Conservation (phyloP, 2,113 vertebrate species). For the Morone chrysops region DNA sequence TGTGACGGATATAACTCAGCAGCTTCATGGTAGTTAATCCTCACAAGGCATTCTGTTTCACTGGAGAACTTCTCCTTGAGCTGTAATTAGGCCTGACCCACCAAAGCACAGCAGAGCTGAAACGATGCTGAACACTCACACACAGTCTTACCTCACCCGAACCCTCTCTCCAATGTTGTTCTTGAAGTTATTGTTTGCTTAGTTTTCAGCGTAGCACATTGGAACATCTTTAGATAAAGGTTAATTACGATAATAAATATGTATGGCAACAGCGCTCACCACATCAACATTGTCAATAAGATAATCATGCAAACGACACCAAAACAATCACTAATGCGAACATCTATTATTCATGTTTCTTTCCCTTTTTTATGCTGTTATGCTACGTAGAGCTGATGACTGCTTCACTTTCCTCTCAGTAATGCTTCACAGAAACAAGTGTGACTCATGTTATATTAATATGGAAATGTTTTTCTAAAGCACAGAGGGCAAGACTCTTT, state of each 20-base stretch:
- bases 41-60: conserved; percentile 51
- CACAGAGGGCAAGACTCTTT: conserved; percentile 45
- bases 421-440: conserved; percentile 45
- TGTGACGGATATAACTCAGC: conserved; percentile 47
- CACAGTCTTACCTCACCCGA: conserved; percentile 22
- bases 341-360: conserved; percentile 33
- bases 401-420: conserved; percentile 28
- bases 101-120: conserved; percentile 61
- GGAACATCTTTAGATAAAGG: neutral
- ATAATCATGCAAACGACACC: conserved; percentile 22
- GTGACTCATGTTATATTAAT: conserved; percentile 56
- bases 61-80: conserved; percentile 66
- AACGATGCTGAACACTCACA: conserved; percentile 30
- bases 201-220: neutral
- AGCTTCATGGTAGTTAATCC: conserved; percentile 48
- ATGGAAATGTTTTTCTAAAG: conserved; percentile 42
- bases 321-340: conserved; percentile 9
- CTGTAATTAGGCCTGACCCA: conserved; percentile 76
- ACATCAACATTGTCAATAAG: neutral
- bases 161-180: neutral
- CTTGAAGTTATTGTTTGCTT: neutral
- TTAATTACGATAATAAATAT: neutral
- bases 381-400: conserved; percentile 26
- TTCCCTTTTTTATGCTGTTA: conserved; percentile 18
- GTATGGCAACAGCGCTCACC: neutral